Base-by-base conservation (phyloP, 2,797 vertebrate genomes). In the Calcarius lapponicus region DNA sequence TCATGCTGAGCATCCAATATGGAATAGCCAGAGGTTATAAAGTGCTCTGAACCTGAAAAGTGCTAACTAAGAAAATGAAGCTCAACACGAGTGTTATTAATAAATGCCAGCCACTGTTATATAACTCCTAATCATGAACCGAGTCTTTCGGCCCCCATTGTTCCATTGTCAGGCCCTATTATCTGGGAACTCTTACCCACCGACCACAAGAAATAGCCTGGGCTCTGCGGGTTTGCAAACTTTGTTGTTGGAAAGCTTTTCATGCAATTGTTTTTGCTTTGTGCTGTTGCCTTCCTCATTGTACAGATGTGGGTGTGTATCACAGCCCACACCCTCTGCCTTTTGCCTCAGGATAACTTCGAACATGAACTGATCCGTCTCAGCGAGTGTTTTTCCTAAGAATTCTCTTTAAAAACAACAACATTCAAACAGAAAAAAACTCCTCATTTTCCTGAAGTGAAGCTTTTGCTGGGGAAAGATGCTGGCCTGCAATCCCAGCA, bases 191-290 rank as follows among this genome's bases (percentile, higher is more conserved):
- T 93, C 91, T 91, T 97, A 94, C 93, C 95, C 96, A 94, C 62
- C 3, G 7, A 95, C 96, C 96, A 95, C 95, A 96, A 97, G 95
- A 93, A 96, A 97, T 96, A 93, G 92, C 72, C 92, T 86, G 69
- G 62, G 95, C 93, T 87, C 89, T 97, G 95, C 1, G 95, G 96
- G 93, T 96, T 97, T 95, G 95, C 89, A 93, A 88, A 96, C 93
- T 96, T 96, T 94, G 95, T 94, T 96, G 95, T 79, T 95, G 95
- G 87, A 96, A 96, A 93, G 95, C 93, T 95, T 96, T 96, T 95
- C 93, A 95, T 96, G 95, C 95, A 88, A 96, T 96, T 96, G 96
- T 96, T 97, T 95, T 60, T 91, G 89, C 92, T 87, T 42, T 88
- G 92, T 6, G 1, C 85, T 90, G 40, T 83, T 91, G 95, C 93